A percentile compares a stretch with the other conserved stretches of the same genome.
Conservation (phyloP, 2,113 vertebrate species). For the Riparia riparia region DNA sequence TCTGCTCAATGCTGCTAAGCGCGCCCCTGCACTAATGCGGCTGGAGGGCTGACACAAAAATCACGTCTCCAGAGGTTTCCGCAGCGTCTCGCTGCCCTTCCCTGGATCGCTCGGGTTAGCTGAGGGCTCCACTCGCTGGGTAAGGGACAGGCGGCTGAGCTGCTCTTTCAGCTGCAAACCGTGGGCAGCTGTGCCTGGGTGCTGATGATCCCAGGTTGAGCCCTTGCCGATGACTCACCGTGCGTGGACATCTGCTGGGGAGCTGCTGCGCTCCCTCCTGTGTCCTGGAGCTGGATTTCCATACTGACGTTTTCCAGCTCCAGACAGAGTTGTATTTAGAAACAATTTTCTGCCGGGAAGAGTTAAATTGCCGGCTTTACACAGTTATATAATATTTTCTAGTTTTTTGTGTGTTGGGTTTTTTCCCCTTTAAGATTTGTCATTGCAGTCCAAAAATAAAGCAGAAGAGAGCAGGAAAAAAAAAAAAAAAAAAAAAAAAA, state of each 20-base stretch:
- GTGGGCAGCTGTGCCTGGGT: neutral
- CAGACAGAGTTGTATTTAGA: neutral
- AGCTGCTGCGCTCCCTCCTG: neutral
- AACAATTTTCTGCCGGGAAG: neutral
- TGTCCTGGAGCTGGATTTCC: neutral
- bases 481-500: slow-evolving; percentile 38
- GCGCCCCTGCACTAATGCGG: neutral
- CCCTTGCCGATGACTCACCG: neutral
- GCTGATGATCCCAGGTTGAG: neutral
- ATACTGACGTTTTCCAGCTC: neutral
- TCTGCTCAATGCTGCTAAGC: neutral
- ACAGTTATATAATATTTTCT: neutral
- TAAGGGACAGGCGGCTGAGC: neutral
- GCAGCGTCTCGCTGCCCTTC: too few species aligned
- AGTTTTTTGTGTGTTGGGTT: neutral
- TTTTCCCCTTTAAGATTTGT: neutral
- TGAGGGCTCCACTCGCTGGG: accelerated
- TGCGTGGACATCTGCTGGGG: neutral
- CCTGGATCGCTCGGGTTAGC: neutral
- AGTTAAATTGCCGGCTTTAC: neutral
- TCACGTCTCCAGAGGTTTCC: neutral
- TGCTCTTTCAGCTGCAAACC: neutral
- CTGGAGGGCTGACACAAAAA: neutral
- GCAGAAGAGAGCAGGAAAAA: neutral
- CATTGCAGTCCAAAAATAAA: slow-evolving; percentile 4